Evolutionary conservation across 2,888 invertebrate species (phyloP).

Genomic region (Ceriagrion tenellum): DNA sequence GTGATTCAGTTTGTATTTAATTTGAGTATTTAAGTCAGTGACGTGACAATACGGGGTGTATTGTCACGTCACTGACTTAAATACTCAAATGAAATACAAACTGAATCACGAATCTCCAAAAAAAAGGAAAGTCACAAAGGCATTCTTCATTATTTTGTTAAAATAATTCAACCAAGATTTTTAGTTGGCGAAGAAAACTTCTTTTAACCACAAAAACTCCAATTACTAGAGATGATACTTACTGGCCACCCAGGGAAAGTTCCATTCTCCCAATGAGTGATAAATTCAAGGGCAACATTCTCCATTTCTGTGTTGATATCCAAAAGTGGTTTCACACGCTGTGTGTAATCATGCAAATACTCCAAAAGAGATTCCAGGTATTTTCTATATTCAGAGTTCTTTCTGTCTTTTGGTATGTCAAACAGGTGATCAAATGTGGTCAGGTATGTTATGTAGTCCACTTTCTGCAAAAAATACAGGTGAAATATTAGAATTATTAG

Average conservation of each 20-base stretch:
- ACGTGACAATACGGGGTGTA: no score
- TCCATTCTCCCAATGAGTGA: conserved; percentile 92
- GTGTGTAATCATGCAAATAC: conserved; percentile 91
- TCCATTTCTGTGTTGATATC: conserved; percentile 90
- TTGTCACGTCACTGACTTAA: no score
- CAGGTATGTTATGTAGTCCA: conserved; percentile 97
- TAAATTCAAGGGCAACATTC: conserved; percentile 88
- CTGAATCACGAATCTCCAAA: no score
- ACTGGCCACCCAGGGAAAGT: conserved; percentile 97
- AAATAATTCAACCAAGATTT: no score
- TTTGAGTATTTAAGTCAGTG: no score
- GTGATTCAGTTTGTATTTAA: no score
- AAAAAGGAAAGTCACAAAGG: no score
- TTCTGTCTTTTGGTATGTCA: conserved; percentile 95
- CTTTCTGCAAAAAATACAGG: conserved; percentile 81
- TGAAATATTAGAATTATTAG: background rate
- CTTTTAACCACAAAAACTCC: no score
- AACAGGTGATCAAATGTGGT: conserved; percentile 96
- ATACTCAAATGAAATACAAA: no score
- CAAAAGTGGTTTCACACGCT: conserved; percentile 90
- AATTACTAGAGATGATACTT: conserved; percentile 74
- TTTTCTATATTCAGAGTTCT: conserved; percentile 91
- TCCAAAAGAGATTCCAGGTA: conserved; percentile 91
- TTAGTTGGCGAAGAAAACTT: no score
- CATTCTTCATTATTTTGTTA: no score